Percentiles rank a stretch among this genome's conserved stretches.
phyloP scores from a whole-genome alignment of 1,140 invertebrate genomes.

The Druon quercuslanigerum region DNA sequence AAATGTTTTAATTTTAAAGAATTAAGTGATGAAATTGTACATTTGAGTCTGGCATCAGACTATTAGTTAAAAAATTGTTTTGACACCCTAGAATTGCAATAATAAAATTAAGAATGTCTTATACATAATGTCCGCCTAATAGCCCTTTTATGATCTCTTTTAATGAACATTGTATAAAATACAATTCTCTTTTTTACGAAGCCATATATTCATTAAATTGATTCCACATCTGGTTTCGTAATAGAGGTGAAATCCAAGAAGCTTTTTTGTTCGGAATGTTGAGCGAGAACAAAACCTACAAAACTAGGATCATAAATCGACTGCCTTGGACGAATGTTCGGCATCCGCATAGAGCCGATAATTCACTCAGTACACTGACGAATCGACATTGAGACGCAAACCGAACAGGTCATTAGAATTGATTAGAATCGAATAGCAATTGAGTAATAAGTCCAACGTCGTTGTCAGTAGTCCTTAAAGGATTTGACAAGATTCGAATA shows the following conservation, averaged over 20 bases:
- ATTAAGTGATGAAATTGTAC: too few relatives aligned
- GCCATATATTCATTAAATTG: too few relatives aligned
- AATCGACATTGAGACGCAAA: slow-evolving; percentile 28
- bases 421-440: slow-evolving; percentile 29
- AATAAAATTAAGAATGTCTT: too few relatives aligned
- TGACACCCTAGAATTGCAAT: too few relatives aligned
- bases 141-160: too few relatives aligned
- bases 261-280: not conserved
- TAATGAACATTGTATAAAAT: too few relatives aligned
- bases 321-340: slow-evolving; percentile 12
- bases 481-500: not conserved
- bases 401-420: slow-evolving; percentile 9
- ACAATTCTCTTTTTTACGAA: too few relatives aligned
- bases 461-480: not conserved
- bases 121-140: too few relatives aligned
- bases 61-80: too few relatives aligned
- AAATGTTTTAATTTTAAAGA: too few relatives aligned
- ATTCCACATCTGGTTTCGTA: not conserved
- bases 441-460: slow-evolving; percentile 19
- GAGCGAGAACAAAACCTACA: not conserved
- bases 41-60: too few relatives aligned
- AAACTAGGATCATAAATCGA: slow-evolving; percentile 20
- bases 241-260: slow-evolving; percentile 18
- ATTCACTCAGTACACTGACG: slow-evolving; percentile 21
- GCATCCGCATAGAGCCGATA: slow-evolving; percentile 11